Evolutionary conservation across 2,888 invertebrate genomes (phyloP), one percentile per base, ranked within the genome.

Genomic region (Xylota sylvarum): DNA sequence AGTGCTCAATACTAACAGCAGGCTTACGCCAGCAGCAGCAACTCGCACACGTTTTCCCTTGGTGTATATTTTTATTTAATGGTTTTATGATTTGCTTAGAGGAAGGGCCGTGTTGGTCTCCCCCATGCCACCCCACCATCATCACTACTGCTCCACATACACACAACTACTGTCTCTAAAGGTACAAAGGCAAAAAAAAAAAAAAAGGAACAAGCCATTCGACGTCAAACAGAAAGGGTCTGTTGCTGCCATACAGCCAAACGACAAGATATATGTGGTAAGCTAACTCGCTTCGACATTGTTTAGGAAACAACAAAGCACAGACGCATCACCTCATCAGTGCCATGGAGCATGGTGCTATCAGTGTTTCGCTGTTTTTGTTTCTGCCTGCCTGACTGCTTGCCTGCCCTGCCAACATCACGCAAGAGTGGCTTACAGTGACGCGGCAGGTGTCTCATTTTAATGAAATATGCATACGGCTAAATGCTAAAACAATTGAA

Each of bases 401-500:
- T 30, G 6, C 32, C 37, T 37, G 37, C 4, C 43, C 17, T 46
- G 37, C 9, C 40, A 67, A 23, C 32, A 46, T n/a, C 55, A 65
- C 14, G 12, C 30, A 19, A 37, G 17, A 17, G 17, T 56, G 65
- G 32, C 50, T 67, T 50, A n/a, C 35, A 67, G 55, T 62, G 55
- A 88, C 89, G 90, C 89, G 89, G 88, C 91, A 91, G 91, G 91
- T 92, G 92, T 90, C 89, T 89, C 90, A 89, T 89, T 90, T 90
- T 90, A 90, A 91, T 91, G 91, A 92, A 91, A 91, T 92, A 91
- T 91, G 90, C 91, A 91, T 90, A 89, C 89, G 88, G 89, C 91
- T 91, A 90, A 91, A 92, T 91, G 92, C 90, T 92, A 90, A 91
- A 91, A 91, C 90, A 91, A 91, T 92, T 92, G 90, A 91, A 91